Conservation (phyloP, 2,888 invertebrate species). For the Ophion obscuratus region DNA sequence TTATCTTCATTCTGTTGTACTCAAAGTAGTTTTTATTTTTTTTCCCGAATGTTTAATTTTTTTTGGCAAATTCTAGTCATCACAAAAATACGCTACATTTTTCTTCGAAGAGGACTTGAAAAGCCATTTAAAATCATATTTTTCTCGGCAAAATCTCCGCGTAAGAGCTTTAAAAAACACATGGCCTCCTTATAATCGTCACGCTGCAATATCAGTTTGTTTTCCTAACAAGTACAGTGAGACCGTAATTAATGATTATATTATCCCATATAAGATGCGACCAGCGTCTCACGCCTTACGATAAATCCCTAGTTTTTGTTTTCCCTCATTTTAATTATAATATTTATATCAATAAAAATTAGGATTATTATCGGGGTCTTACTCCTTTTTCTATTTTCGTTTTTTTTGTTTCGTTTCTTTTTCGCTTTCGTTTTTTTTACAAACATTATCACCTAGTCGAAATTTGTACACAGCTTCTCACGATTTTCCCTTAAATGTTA, state of each 20-base stretch:
- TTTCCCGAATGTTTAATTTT: too few relatives aligned
- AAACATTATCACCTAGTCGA: conserved; percentile 78
- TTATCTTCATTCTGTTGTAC: too few relatives aligned
- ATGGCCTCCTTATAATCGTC: too few relatives aligned
- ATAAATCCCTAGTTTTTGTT: conserved; percentile 64
- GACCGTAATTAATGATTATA: conserved; percentile 71
- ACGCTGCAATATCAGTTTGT: neutral
- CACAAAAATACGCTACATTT: too few relatives aligned
- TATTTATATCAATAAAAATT: conserved; percentile 79
- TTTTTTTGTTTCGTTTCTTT: conserved; percentile 66
- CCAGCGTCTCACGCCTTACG: conserved; percentile 64
- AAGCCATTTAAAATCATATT: too few relatives aligned
- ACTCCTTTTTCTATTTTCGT: conserved; percentile 41
- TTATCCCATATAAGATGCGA: conserved; percentile 65
- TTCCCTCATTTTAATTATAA: conserved; percentile 72
- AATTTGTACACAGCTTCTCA: conserved; percentile 82
- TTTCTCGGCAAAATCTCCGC: too few relatives aligned
- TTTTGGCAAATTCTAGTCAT: too few relatives aligned
- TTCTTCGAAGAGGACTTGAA: too few relatives aligned
- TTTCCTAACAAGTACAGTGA: conserved; percentile 67
- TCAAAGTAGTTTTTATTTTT: too few relatives aligned
- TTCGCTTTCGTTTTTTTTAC: conserved; percentile 71
- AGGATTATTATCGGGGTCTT: conserved; percentile 70
- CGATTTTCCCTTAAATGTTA: conserved; percentile 67
- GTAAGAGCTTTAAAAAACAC: too few relatives aligned